Evolutionary conservation across 2,888 invertebrate genomes (phyloP).

Genomic region (Cotesia congregata): DNA sequence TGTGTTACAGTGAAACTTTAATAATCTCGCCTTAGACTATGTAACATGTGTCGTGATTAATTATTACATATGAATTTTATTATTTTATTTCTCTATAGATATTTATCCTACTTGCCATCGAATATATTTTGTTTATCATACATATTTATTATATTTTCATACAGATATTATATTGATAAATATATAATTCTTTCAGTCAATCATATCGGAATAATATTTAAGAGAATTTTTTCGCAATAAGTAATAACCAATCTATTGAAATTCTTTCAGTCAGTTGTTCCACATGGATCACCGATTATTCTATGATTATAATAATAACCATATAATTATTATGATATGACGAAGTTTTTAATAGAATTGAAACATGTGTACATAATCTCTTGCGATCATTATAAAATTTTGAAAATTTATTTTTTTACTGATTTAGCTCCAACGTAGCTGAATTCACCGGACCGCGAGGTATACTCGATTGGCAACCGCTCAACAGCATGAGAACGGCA

Average conservation of each 20-base stretch:
- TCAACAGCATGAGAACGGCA: slow-evolving; percentile 71
- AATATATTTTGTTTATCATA: slow-evolving; percentile 24
- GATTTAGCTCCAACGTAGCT: slow-evolving; percentile 63
- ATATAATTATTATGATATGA: slow-evolving; percentile 29
- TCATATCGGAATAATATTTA: slow-evolving; percentile 34
- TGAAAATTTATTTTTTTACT: slow-evolving; percentile 53
- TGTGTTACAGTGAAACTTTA: slow-evolving; percentile 69
- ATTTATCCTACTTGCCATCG: slow-evolving; percentile 25
- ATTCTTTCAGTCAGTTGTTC: slow-evolving; percentile 46
- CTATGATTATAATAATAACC: slow-evolving; percentile 3
- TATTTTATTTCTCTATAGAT: slow-evolving; percentile 14
- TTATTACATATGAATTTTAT: slow-evolving; percentile 23
- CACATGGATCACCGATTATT: slow-evolving; percentile 31
- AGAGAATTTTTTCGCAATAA: slow-evolving; percentile 35
- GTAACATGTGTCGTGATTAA: slow-evolving; percentile 46
- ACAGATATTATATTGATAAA: slow-evolving; percentile 24
- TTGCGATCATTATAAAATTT: slow-evolving; percentile 47
- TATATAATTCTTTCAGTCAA: slow-evolving; percentile 63
- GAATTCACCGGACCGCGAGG: slow-evolving; percentile 67
- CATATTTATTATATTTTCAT: slow-evolving; percentile 46
- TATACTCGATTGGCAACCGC: slow-evolving; percentile 69
- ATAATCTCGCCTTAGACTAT: slow-evolving; percentile 57
- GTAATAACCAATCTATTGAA: slow-evolving; percentile 31
- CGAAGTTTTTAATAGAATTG: slow-evolving; percentile 31
- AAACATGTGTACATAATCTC: slow-evolving; percentile 48